Base-by-base conservation (phyloP, 2,888 invertebrate genomes). In the Erebia ligea region DNA sequence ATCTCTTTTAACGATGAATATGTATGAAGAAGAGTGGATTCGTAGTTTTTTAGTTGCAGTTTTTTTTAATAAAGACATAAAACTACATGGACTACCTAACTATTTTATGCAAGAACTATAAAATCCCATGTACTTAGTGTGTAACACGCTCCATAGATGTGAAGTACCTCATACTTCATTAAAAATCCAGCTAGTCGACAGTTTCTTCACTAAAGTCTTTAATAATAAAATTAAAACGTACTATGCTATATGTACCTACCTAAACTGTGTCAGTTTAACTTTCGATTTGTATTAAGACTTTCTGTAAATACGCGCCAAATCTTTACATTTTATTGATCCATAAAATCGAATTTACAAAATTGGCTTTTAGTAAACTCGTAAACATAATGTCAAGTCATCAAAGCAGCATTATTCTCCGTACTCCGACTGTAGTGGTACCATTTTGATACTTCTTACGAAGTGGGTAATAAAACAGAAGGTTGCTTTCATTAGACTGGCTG, bases 391-490 rank as follows among this genome's bases (percentile, higher is more conserved):
- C 66, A 42, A 66, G 66, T 66, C 66, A 66, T 66, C 66, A 66
- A 66, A 57, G 48, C n/a, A 57, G 56, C 56, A 66, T 63, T 62
- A 63, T 63, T 42, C 54, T 25, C 56, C 62, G 69, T 67, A 67
- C 67, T 63, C 57, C 56, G 15, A 58, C 62, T 67, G 42, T 54
- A 67, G 21, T 71, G 68, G 71, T 68, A 71, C 70, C 63, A 67
- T 71, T 67, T 34, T 19, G 69, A 75, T 77, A 77, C 77, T 78
- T 76, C 81, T 83, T 81, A 79, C 77, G 79, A 84, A 88, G 85
- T 84, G 84, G 81, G 82, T 87, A 85, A 87, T 92, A 89, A 91
- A 91, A 88, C 86, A 86, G 87, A 83, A 86, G 86, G 87, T 83
- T 84, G 84, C 86, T 88, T 89, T 91, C 86, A 91, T 91, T 90